Percentiles rank a stretch among this genome's conserved stretches.
phyloP scores from a whole-genome alignment of 92 coral and sea anemone genomes.

The Galaxea fascicularis region DNA sequence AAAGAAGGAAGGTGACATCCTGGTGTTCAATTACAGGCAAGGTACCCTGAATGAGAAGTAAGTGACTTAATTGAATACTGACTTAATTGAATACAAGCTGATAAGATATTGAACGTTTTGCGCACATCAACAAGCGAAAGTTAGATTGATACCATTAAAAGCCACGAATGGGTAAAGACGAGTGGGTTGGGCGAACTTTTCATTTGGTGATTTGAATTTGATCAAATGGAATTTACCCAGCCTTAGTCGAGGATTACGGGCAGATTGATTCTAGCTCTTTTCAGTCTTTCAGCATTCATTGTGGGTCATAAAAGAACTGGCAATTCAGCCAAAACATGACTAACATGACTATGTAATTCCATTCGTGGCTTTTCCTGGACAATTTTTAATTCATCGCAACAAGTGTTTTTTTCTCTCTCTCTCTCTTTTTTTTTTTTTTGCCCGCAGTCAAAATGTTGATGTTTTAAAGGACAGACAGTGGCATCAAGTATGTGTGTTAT shows the following conservation, averaged over 20 bases:
- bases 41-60: slow-evolving; percentile 22
- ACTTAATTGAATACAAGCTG: not conserved
- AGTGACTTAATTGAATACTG: not conserved
- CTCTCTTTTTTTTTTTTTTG: not conserved
- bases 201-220: not conserved
- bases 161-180: no score
- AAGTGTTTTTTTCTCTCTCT: not conserved
- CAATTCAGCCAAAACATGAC: not conserved
- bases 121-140: not conserved
- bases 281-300: not conserved
- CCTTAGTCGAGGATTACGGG: not conserved
- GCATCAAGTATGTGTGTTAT: slow-evolving; percentile 30
- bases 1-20: not conserved
- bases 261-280: not conserved
- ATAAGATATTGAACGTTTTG: not conserved
- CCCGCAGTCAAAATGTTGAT: slow-evolving; percentile 21
- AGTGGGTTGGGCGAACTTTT: no score
- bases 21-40: not conserved
- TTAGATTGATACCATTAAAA: no score
- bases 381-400: not conserved
- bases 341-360: no score
- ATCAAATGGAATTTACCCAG: not conserved
- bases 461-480: slow-evolving; percentile 20
- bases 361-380: not conserved
- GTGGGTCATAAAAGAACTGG: not conserved